Conservation (phyloP, 2,113 vertebrate genomes). For the Sinocyclocheilus rhinocerous region DNA sequence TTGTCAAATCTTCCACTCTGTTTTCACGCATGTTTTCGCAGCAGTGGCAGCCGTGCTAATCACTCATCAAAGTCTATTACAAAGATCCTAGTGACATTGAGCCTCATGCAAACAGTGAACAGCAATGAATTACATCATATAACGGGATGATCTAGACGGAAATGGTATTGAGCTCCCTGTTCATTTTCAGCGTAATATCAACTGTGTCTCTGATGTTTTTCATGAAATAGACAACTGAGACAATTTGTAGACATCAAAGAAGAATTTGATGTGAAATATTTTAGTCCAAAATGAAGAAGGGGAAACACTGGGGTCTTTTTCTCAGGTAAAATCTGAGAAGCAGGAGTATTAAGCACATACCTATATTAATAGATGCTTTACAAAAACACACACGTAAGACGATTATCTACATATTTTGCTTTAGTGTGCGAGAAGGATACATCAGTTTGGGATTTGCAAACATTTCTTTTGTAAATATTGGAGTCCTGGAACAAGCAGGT, state of each 20-base stretch:
- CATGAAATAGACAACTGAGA: background rate
- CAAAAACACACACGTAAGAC: background rate
- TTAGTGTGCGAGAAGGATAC: background rate
- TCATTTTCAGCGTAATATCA: background rate
- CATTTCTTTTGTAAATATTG: background rate
- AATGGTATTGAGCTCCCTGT: background rate
- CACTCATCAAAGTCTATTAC: background rate
- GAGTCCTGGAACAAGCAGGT: background rate
- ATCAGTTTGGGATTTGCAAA: background rate
- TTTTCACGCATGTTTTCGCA: background rate
- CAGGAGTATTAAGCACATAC: no score
- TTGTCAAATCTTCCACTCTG: background rate
- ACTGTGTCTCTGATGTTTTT: background rate
- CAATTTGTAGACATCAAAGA: no score
- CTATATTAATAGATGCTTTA: no score
- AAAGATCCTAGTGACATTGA: background rate
- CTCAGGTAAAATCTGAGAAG: background rate
- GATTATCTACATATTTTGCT: background rate
- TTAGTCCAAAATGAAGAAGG: background rate
- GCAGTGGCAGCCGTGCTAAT: conserved; percentile 29
- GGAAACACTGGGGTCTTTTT: background rate
- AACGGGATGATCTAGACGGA: background rate
- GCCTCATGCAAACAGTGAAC: background rate
- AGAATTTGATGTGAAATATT: background rate
- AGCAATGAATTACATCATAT: background rate